Evolutionary conservation across 2,797 vertebrate genomes (phyloP).

Genomic region (Pipistrellus pipistrellus): DNA sequence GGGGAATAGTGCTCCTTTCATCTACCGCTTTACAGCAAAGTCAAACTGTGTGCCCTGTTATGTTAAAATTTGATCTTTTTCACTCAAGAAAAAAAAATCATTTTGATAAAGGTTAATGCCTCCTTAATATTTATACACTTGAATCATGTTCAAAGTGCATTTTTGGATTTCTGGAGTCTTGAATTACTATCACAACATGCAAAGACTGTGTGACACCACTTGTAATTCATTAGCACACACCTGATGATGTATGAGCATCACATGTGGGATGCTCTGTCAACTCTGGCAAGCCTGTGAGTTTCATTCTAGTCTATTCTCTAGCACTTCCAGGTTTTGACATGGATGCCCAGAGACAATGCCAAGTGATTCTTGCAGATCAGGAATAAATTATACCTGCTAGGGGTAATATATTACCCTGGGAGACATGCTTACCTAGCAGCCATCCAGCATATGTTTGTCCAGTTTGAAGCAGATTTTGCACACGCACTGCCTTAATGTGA

Average conservation of each 20-base stretch:
- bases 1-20: background rate
- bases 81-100: slow-evolving; percentile 58
- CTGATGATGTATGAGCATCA: slow-evolving; percentile 61
- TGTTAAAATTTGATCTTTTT: slow-evolving; percentile 69
- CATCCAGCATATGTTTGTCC: slow-evolving; percentile 85
- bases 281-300: slow-evolving; percentile 70
- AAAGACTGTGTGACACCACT: slow-evolving; percentile 64
- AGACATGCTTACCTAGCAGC: slow-evolving; percentile 80
- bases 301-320: slow-evolving; percentile 61
- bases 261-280: slow-evolving; percentile 66
- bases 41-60: slow-evolving; percentile 60
- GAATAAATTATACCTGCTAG: slow-evolving; percentile 83
- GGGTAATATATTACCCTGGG: slow-evolving; percentile 80
- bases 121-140: slow-evolving; percentile 82
- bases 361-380: slow-evolving; percentile 72
- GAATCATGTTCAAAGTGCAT: slow-evolving; percentile 64
- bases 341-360: slow-evolving; percentile 80
- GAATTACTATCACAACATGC: slow-evolving; percentile 72
- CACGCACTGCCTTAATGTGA: slow-evolving; percentile 78
- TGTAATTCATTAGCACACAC: slow-evolving; percentile 78
- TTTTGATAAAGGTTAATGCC: slow-evolving; percentile 81
- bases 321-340: slow-evolving; percentile 81
- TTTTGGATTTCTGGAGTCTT: slow-evolving; percentile 72
- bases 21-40: slow-evolving; percentile 30
- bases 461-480: slow-evolving; percentile 84